A percentile compares a stretch with the other conserved stretches of the same genome.
Evolutionary conservation across 2,113 vertebrate species (phyloP).

Genomic region (Andinoacara biseriatus): DNA sequence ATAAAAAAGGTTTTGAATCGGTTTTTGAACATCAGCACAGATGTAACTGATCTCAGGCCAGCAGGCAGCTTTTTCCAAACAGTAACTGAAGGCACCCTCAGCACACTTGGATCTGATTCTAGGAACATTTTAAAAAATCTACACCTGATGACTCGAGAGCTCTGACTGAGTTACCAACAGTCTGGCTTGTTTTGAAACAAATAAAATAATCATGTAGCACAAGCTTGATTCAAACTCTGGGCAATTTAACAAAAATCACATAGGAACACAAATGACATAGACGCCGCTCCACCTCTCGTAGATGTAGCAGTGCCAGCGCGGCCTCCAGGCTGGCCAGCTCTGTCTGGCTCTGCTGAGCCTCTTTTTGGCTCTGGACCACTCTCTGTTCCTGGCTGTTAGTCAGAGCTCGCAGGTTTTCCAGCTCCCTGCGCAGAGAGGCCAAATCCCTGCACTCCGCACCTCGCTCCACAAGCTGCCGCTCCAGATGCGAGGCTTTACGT

Average conservation of each 20-base stretch:
- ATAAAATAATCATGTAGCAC: not conserved
- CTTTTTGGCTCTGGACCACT: constrained; percentile 78
- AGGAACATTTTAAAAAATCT: too few species aligned
- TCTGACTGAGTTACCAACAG: too few species aligned
- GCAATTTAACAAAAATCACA: not conserved
- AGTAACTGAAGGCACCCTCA: too few species aligned
- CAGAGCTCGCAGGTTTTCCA: constrained; percentile 80
- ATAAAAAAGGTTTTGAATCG: too few species aligned
- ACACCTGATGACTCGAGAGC: too few species aligned
- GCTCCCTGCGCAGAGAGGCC: constrained; percentile 79
- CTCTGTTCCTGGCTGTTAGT: constrained; percentile 78
- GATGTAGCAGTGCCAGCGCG: constrained; percentile 81
- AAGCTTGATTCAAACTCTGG: not conserved
- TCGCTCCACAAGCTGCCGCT: constrained; percentile 80
- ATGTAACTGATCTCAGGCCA: too few species aligned
- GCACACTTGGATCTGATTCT: too few species aligned
- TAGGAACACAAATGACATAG: not conserved
- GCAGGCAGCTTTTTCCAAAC: too few species aligned
- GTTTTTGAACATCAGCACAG: too few species aligned
- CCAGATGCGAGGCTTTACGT: constrained; percentile 76
- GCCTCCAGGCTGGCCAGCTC: constrained; percentile 86
- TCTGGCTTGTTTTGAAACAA: accelerated
- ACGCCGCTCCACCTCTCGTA: constrained; percentile 69
- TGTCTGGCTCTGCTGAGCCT: constrained; percentile 82
- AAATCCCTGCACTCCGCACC: constrained; percentile 73